Conservation (phyloP, 2,113 vertebrate genomes). For the Delphinapterus leucas region DNA sequence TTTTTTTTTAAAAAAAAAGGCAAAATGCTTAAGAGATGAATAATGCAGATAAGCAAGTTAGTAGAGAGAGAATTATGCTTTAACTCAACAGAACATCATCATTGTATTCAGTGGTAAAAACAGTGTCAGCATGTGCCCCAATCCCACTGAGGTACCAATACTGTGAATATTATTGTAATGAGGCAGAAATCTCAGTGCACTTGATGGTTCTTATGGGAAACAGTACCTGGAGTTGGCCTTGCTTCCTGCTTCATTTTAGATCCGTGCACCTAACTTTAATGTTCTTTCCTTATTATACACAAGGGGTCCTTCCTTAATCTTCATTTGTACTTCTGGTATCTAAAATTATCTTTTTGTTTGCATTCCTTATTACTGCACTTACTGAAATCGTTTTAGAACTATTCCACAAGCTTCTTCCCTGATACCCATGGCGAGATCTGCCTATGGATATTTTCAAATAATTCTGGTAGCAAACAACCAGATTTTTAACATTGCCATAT, state of each 20-base stretch:
- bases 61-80: background rate
- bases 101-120: background rate
- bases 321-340: background rate
- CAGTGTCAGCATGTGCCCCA: background rate
- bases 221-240: background rate
- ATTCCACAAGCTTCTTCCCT: background rate
- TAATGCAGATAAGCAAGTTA: background rate
- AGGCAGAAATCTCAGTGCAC: background rate
- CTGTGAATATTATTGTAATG: rapidly evolving
- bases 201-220: background rate
- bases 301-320: background rate
- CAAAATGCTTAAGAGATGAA: background rate
- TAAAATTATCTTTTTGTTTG: background rate
- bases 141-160: background rate
- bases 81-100: background rate
- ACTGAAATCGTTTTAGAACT: background rate
- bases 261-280: background rate
- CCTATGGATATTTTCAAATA: background rate
- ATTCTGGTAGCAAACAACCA: background rate
- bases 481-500: background rate
- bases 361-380: background rate
- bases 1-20: background rate
- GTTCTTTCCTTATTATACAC: background rate
- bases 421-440: background rate
- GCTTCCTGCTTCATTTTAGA: background rate